Evolutionary conservation across 2,888 invertebrate genomes (phyloP), one percentile per base, ranked within the genome.

Genomic region (Branchipolynoe longqiensis): DNA sequence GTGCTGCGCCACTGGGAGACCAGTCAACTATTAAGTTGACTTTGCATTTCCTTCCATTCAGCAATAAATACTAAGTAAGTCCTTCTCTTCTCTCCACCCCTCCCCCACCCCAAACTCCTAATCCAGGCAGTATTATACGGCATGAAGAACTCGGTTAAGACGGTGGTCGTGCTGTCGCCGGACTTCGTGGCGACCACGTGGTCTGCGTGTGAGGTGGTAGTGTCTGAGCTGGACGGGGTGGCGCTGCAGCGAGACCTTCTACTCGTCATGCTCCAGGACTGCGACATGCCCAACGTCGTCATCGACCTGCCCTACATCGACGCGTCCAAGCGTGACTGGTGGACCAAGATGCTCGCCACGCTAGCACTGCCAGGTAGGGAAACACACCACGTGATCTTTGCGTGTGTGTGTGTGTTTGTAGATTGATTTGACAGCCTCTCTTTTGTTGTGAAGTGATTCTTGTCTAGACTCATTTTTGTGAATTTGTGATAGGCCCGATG

Each of bases 171-270:
- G 12, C 33, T 88, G 58, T 85, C 88, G 14, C 86, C 85, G 25
- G 88, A 88, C 36, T 88, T 88, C 48, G 54, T 88, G 41, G 84
- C 62, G 28, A 87, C 85, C 31, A 84, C 81, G 40, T 88, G 88
- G 88, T 69, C 74, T 33, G 36, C 69, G n/a, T 84, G 83, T 38
- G 87, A 87, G 31, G 81, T 74, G 62, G 73, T 86, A 40, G 56
- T 88, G 28, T 69, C 86, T 4, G 87, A 88, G 38, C 38, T 85
- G 74, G 87, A 88, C 25, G 33, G 85, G 18, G 25, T 84, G 18
- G n/a, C 81, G 54, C 25, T 85, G 22, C 85, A 86, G 74, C 56
- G 73, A 64, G 87, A 87, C 40, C 81, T 88, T 1, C 56, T 86
- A 22, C 33, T 85, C 4, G 41, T 87, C 25, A 82, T 85, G 82